These are phyloP conservation scores for Brachypterus glaber DNA, from an alignment of 2,888 invertebrate genomes.

Conservation along the genomic window DNA sequence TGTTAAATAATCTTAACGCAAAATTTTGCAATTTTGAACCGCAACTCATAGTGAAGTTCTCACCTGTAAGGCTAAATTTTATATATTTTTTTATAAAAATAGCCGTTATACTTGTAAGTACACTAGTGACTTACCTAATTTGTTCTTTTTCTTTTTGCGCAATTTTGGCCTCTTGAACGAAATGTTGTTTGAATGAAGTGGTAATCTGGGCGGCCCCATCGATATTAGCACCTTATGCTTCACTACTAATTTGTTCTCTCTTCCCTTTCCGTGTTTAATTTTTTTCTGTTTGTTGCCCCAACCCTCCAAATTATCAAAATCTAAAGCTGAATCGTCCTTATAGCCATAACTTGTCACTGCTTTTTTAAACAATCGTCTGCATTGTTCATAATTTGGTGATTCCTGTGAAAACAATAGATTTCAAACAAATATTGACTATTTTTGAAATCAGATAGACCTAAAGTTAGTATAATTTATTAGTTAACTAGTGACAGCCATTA, in stretches of 20 bases:
- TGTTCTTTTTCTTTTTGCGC: conserved; percentile 41
- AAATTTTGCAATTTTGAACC: too few relatives aligned
- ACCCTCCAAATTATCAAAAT: conserved; percentile 41
- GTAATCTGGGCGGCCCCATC: conserved; percentile 25
- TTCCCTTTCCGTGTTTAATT: conserved; percentile 28
- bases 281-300: conserved; percentile 39
- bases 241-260: conserved; percentile 32
- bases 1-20: too few relatives aligned
- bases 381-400: conserved; percentile 66
- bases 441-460: conserved; percentile 3
- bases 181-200: conserved; percentile 19
- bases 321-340: conserved; percentile 33
- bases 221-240: conserved; percentile 16
- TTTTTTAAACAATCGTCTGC: conserved; percentile 56
- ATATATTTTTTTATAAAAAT: too few relatives aligned
- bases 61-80: too few relatives aligned
- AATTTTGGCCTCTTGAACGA: conserved; percentile 49
- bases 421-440: conserved; percentile 7
- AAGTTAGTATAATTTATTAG: too few relatives aligned
- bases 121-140: too few relatives aligned
- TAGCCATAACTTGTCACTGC: conserved; percentile 52
- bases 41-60: too few relatives aligned
- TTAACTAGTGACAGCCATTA: too few relatives aligned
- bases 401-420: conserved; percentile 48
- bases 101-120: too few relatives aligned